phyloP scores from a whole-genome alignment of 92 coral and sea anemone species.

The Zoanthus sociatus region DNA sequence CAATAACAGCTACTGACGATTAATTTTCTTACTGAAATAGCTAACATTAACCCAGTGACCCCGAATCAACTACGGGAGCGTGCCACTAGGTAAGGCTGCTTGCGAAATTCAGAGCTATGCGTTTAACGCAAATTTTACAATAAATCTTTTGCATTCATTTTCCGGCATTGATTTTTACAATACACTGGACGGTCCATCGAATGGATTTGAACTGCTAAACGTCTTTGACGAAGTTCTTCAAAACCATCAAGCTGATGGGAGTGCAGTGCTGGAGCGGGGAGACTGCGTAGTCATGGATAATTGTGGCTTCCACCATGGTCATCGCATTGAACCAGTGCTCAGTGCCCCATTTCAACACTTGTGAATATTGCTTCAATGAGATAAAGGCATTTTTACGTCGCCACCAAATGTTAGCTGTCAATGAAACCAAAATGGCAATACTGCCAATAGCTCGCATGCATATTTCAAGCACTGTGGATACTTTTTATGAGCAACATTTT shows the following conservation, averaged over 20 bases:
- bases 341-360: conserved; percentile 47
- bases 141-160: conserved; percentile 56
- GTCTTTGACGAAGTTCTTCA: conserved; percentile 62
- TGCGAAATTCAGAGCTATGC: background rate
- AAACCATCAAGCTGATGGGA: conserved; percentile 49
- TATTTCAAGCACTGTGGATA: background rate
- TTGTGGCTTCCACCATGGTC: conserved; percentile 62
- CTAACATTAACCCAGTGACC: no score
- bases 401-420: conserved; percentile 54
- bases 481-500: background rate
- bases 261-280: conserved; percentile 63
- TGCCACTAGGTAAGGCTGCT: no score
- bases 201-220: conserved; percentile 63
- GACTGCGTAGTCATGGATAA: conserved; percentile 66
- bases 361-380: conserved; percentile 64
- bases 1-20: no score
- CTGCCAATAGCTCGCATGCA: conserved; percentile 46
- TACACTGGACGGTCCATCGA: conserved; percentile 56
- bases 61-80: no score
- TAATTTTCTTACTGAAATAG: no score
- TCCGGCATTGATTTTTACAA: conserved; percentile 55
- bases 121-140: conserved; percentile 69
- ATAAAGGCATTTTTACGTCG: conserved; percentile 63
- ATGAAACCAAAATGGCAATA: conserved; percentile 62
- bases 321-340: no score